phyloP scores from a whole-genome alignment of 1,140 invertebrate genomes.

The Polyergus mexicanus region DNA sequence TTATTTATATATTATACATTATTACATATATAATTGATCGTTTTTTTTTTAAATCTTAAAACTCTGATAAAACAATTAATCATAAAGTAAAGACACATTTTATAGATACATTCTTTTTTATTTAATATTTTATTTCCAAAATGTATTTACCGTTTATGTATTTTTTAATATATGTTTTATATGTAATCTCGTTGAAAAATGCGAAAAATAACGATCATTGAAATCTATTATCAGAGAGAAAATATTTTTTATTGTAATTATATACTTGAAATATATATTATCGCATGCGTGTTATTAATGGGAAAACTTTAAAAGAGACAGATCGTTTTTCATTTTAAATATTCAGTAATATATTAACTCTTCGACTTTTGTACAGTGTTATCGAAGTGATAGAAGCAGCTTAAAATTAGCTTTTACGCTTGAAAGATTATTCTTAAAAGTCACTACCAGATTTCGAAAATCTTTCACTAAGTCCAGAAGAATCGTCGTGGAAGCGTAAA shows the following conservation, averaged over 20 bases:
- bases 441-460: constrained; percentile 57
- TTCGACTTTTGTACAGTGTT: constrained; percentile 27
- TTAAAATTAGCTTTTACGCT: constrained; percentile 62
- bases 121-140: background rate
- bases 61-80: background rate
- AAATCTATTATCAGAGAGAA: background rate
- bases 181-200: background rate
- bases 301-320: background rate
- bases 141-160: no score
- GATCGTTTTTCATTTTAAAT: constrained; percentile 46
- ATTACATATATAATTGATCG: background rate
- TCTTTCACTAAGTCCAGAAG: constrained; percentile 34
- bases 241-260: background rate
- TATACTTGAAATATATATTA: constrained; percentile 24
- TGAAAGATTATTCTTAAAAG: constrained; percentile 42
- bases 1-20: background rate
- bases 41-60: background rate
- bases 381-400: constrained; percentile 45
- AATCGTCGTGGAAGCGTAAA: constrained; percentile 43
- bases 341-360: constrained; percentile 42
- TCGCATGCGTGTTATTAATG: background rate
- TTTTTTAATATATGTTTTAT: constrained; percentile 7
- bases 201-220: background rate
- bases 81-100: background rate
- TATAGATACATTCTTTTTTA: background rate